Evolutionary conservation across 2,888 invertebrate genomes (phyloP).

Genomic region (Trichopoda pennipes): DNA sequence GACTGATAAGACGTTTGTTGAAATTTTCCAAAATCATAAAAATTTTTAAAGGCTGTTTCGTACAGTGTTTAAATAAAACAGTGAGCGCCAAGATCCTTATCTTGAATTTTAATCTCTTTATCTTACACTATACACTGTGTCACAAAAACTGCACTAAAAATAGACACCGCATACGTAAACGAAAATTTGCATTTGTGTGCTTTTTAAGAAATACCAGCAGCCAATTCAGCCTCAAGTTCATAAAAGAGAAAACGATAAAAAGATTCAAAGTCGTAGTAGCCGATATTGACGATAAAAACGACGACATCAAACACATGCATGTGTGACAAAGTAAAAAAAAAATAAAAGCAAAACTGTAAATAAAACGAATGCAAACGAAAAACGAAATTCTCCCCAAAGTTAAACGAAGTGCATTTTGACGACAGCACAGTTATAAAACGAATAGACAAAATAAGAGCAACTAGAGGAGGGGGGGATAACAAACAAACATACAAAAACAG

Average conservation of each 20-base stretch:
- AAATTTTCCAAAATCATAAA: background rate
- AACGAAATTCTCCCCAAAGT: conserved; percentile 43
- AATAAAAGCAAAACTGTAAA: too few species aligned
- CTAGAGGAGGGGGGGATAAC: conserved; percentile 34
- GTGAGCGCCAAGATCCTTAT: conserved; percentile 41
- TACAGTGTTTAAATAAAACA: conserved; percentile 23
- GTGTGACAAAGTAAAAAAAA: conserved; percentile 55
- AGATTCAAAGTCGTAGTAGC: conserved; percentile 9
- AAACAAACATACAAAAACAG: conserved; percentile 25
- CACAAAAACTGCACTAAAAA: conserved; percentile 57
- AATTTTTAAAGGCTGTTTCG: too few species aligned
- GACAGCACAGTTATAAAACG: conserved; percentile 29
- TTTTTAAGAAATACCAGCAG: conserved; percentile 3
- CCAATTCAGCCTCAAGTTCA: conserved; percentile 59
- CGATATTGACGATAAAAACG: conserved; percentile 39
- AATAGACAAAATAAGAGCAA: conserved; percentile 50
- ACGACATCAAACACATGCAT: conserved; percentile 44
- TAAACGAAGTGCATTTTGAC: conserved; percentile 55
- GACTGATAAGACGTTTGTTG: background rate
- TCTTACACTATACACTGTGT: conserved; percentile 44
- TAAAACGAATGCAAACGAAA: conserved; percentile 54
- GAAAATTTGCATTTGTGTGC: background rate
- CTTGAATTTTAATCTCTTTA: conserved; percentile 30
- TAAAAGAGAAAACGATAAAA: conserved; percentile 43
- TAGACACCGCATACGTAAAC: conserved; percentile 33